Evolutionary conservation across 1,140 invertebrate genomes (phyloP), one percentile per base, ranked within the genome.

Genomic region (Brachionus rubens): DNA sequence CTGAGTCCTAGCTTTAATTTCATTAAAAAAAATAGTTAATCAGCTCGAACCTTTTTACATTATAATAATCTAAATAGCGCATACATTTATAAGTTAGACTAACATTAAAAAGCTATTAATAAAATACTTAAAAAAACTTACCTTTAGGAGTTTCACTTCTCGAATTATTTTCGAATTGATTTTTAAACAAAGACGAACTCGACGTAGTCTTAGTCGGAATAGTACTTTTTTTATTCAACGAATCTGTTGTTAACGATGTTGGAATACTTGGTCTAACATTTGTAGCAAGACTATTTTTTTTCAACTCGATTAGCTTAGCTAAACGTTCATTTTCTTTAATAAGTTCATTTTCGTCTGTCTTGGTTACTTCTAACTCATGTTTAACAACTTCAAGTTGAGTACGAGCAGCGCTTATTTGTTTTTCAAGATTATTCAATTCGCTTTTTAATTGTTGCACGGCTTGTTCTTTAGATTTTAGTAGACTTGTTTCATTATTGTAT

Each of bases 341-440:
- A 24, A 65, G 14, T 12, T 65, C 59, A 7, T 24, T 19, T 76
- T 50, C 21, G 67, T 50, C 70, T 81, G 67, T 48, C 77, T 79
- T 19, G 79, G 46, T 77, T 80, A 81, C 75, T 82, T 80, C 77
- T 82, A 81, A 26, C 79, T 81, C 21, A 82, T 70, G 43, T 77
- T 76, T 21, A 81, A 67, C 76, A 94, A 86, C 80, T 90, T 88
- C 75, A 86, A 83, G 79, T 88, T 94, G 79, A 93, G 89, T 80
- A 93, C 92, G 79, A 92, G 91, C 0, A 7, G 59, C 28, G 24
- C 41, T 65, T 43, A 65, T 65, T 65, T 65, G 59, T 24, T 43
- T 65, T 41, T 65, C 59, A 12, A 65, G 24, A 43, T 65, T 65
- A 14, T 14, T 43, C 24, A 65, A 24, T 16, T 65, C 59, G 21